Evolutionary conservation across 2,888 invertebrate genomes (phyloP), one percentile per base, ranked within the genome.

Genomic region (Meiosimyza decipiens): DNA sequence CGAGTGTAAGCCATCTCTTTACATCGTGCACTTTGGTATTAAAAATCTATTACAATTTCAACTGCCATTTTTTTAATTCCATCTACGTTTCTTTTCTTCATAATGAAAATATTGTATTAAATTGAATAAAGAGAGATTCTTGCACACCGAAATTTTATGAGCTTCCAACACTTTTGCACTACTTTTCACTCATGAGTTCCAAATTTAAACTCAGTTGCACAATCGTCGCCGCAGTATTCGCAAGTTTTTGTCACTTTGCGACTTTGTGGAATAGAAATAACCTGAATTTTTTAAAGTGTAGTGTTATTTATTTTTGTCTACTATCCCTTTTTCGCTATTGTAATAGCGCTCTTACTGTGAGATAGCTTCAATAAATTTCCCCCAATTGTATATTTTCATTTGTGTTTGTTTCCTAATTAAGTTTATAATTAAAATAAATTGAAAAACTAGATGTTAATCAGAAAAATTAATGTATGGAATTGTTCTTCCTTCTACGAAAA

Each of bases 381-480:
- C 72, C 72, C 72, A 74, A 72, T 69, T 74, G 64, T 74, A 59
- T 71, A 50, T 55, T 55, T 59, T 54, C 40, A 59, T 74, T 73
- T 59, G 71, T 50, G 64, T 73, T 77, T 75, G 82, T 83, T 85
- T 86, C 84, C 85, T 85, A 85, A 85, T 85, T 85, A 86, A 85
- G 85, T 86, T 86, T 84, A 82, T 85, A 85, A 86, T 85, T 84
- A 85, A 85, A 81, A 86, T 85, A 84, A 85, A 85, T 85, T 86
- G 84, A 84, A 85, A 85, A 85, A 86, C 85, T 85, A 83, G 83
- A 82, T 80, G 74, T 74, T 77, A 64, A 64, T 63, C 71, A 71
- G 60, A 68, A 49, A 68, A 51, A 22, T 22, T 6, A 40, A 40
- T 40, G 9, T 40, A 9, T 9, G 40, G 40, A 40, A 40, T 9